Evolutionary conservation across 2,888 invertebrate species (phyloP), one percentile per base, ranked within the genome.

Genomic region (Trichopoda pennipes): DNA sequence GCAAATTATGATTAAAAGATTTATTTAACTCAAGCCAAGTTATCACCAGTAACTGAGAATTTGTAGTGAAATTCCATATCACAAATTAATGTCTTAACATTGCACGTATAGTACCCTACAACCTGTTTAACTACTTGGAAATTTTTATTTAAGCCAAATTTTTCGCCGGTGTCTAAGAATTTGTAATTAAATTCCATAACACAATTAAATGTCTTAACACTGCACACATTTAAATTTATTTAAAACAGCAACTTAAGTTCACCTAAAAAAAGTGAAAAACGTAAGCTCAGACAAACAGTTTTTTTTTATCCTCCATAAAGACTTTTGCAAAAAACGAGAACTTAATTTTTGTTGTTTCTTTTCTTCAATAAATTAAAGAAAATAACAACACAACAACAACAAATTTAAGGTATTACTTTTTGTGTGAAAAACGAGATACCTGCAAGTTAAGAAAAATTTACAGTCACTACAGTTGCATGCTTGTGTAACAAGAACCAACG

Each of bases 401-500:
- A 51, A n/a, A 64, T 10, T 17, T 28, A 28, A 6, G 28, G n/a
- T n/a, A 38, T 35, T 19, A 19, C 19, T 17, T 12, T 51, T 23
- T 51, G 61, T 53, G 9, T 28, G 23, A 19, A 12, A 51, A 28
- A 70, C n/a, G n/a, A n/a, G 53, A 61, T 72, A 55, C 32, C 55
- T 44, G 63, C 16, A 21, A 21, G 8, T 38, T 17, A 12, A 35
- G n/a, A 38, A 58, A 17, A 58, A 38, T n/a, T 64, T 64, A 51
- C 35, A 51, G 42, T 56, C 23, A 28, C 42, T 75, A 32, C 35
- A 51, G 69, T 70, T 77, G 77, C 63, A 70, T 56, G 63, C 32
- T 55, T 61, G 44, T 73, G 55, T 73, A 49, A 68, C 17, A 73
- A 73, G 44, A 60, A 55, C 60, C 66, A 64, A 49, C 23, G n/a